Percentiles rank a stretch among this genome's conserved stretches.
These are phyloP conservation scores for Dallia pectoralis DNA, from an alignment of 2,797 vertebrate species.

Conservation along the genomic window DNA sequence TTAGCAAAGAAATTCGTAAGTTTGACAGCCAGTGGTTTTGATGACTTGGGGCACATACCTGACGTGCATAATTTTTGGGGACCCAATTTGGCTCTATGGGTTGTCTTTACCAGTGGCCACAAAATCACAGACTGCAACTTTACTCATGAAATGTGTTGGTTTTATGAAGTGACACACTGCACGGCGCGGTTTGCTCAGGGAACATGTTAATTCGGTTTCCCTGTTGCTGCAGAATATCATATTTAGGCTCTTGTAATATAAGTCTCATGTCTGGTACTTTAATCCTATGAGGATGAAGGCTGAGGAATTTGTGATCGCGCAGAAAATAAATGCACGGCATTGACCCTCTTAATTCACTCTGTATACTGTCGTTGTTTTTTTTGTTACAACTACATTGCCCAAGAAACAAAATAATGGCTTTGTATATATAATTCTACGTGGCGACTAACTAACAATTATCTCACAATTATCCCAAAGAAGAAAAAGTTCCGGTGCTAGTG, in stretches of 20 bases:
- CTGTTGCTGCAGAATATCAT: constrained; percentile 41
- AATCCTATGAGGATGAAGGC: constrained; percentile 15
- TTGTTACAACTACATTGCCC: not conserved
- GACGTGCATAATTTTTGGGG: too few relatives aligned
- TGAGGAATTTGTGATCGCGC: constrained; percentile 54
- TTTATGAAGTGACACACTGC: not conserved
- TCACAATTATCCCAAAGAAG: not conserved
- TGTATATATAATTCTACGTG: too few relatives aligned
- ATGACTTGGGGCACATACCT: too few relatives aligned
- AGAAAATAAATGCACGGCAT: constrained; percentile 76
- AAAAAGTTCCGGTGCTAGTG: not conserved
- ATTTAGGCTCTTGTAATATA: constrained; percentile 51
- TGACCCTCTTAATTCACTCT: constrained; percentile 41
- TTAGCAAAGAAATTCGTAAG: too few relatives aligned
- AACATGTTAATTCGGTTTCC: constrained; percentile 8
- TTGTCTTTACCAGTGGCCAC: not conserved
- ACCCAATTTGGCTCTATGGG: too few relatives aligned
- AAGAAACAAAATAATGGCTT: not conserved
- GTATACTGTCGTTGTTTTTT: constrained; percentile 27
- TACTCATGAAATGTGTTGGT: not conserved
- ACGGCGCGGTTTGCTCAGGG: constrained; percentile 5
- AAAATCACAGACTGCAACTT: not conserved
- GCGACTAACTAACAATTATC: too few relatives aligned
- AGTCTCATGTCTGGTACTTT: constrained; percentile 39
- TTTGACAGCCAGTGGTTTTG: too few relatives aligned